phyloP scores from a whole-genome alignment of 2,888 invertebrate species.

The Balanococcus diminutus region DNA sequence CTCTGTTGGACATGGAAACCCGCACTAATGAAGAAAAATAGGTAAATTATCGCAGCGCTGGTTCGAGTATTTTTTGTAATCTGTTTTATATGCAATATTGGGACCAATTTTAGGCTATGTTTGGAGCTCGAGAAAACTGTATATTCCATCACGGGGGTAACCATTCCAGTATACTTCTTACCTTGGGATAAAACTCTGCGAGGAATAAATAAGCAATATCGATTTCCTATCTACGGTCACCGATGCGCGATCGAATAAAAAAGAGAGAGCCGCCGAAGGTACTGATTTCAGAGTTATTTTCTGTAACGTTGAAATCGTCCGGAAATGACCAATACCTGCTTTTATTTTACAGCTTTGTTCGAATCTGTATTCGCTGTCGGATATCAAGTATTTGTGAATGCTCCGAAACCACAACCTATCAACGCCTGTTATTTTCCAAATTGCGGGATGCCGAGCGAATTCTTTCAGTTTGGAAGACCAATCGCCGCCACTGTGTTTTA shows the following conservation, averaged over 20 bases:
- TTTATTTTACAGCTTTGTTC: slow-evolving; percentile 69
- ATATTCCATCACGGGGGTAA: slow-evolving; percentile 76
- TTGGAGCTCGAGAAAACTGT: slow-evolving; percentile 79
- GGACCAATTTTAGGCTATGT: slow-evolving; percentile 68
- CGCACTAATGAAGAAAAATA: slow-evolving; percentile 73
- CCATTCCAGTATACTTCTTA: slow-evolving; percentile 88
- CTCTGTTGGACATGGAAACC: slow-evolving; percentile 72
- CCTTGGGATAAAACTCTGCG: slow-evolving; percentile 74
- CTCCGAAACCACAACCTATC: slow-evolving; percentile 67
- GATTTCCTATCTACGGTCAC: slow-evolving; percentile 53
- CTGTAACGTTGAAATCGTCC: too few species aligned
- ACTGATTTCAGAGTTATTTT: too few species aligned
- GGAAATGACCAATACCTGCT: background rate
- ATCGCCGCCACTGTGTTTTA: slow-evolving; percentile 88
- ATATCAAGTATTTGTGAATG: slow-evolving; percentile 87
- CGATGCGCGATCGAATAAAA: slow-evolving; percentile 43
- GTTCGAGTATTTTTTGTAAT: background rate
- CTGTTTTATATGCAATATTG: background rate
- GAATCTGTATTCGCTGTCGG: slow-evolving; percentile 92
- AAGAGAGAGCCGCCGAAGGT: slow-evolving; percentile 42
- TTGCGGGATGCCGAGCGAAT: slow-evolving; percentile 81
- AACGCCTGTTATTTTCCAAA: slow-evolving; percentile 48
- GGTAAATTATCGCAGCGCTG: too few species aligned
- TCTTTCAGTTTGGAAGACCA: slow-evolving; percentile 84
- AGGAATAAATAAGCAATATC: slow-evolving; percentile 55